A percentile compares a stretch with the other conserved stretches of the same genome.
Evolutionary conservation across 2,797 vertebrate species (phyloP).

Genomic region (Anniella stebbinsi): DNA sequence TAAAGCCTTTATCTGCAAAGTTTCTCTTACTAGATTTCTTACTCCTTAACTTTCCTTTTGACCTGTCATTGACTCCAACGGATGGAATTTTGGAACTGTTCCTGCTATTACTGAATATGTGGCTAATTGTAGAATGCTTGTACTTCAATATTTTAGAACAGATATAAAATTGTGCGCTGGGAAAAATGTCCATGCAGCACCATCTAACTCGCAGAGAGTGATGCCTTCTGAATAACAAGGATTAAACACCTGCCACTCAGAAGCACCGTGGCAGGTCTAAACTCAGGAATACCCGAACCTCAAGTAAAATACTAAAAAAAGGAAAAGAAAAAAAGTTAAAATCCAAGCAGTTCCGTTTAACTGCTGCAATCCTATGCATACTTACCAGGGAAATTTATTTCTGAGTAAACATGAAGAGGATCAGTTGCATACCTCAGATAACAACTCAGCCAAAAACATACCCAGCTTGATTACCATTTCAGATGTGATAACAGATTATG

Average conservation of each 20-base stretch:
- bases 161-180: neutral
- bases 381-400: neutral
- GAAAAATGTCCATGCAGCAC: neutral
- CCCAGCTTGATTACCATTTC: neutral
- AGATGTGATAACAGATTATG: neutral
- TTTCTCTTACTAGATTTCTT: neutral
- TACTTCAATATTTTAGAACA: neutral
- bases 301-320: neutral
- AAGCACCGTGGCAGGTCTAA: neutral
- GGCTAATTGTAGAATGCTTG: neutral
- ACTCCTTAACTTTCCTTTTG: neutral
- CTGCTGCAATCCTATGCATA: neutral
- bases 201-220: neutral
- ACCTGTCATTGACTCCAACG: neutral
- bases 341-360: neutral
- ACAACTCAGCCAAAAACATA: neutral
- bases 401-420: neutral
- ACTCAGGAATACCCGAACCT: neutral
- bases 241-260: neutral
- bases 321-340: too few relatives aligned
- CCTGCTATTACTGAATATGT: neutral
- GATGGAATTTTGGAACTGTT: slow-evolving; percentile 7
- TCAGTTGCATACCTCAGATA: neutral
- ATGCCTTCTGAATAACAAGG: neutral
- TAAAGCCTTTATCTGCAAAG: neutral